These are phyloP conservation scores for Acromyrmex charruanus DNA, from an alignment of 1,140 invertebrate genomes.

Conservation along the genomic window DNA sequence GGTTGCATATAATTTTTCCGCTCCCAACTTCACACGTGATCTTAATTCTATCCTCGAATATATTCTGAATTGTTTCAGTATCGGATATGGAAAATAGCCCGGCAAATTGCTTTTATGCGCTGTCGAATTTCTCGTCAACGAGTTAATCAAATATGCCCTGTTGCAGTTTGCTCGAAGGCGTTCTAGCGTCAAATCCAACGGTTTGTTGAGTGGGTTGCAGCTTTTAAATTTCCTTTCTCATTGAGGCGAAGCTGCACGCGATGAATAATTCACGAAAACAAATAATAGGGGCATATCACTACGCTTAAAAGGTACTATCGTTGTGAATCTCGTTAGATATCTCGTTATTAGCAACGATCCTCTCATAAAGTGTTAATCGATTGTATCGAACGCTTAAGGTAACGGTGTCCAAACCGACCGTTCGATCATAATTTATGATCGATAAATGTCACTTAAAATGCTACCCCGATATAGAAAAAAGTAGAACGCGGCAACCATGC, in stretches of 20 bases:
- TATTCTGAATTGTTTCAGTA: background rate
- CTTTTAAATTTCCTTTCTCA: constrained; percentile 48
- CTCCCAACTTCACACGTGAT: background rate
- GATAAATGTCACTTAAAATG: constrained; percentile 48
- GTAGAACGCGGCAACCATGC: background rate
- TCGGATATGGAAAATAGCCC: background rate
- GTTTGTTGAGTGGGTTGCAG: background rate
- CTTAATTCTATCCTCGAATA: background rate
- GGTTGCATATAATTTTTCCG: background rate
- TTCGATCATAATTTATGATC: constrained; percentile 36
- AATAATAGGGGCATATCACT: constrained; percentile 42
- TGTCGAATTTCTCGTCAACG: constrained; percentile 11
- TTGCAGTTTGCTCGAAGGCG: constrained; percentile 12
- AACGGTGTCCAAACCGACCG: background rate
- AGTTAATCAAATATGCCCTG: constrained; percentile 26
- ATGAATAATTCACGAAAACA: constrained; percentile 55
- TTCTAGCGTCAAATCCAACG: constrained; percentile 26
- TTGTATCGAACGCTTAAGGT: constrained; percentile 9
- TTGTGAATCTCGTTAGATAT: constrained; percentile 29
- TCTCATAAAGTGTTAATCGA: constrained; percentile 29
- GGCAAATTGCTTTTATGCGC: background rate
- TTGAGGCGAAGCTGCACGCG: constrained; percentile 13
- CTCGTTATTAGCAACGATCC: constrained; percentile 14
- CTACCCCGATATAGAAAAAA: constrained; percentile 17
- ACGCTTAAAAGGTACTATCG: constrained; percentile 1